These are phyloP conservation scores for Apis cerana DNA, from an alignment of 1,140 invertebrate species.

Conservation along the genomic window DNA sequence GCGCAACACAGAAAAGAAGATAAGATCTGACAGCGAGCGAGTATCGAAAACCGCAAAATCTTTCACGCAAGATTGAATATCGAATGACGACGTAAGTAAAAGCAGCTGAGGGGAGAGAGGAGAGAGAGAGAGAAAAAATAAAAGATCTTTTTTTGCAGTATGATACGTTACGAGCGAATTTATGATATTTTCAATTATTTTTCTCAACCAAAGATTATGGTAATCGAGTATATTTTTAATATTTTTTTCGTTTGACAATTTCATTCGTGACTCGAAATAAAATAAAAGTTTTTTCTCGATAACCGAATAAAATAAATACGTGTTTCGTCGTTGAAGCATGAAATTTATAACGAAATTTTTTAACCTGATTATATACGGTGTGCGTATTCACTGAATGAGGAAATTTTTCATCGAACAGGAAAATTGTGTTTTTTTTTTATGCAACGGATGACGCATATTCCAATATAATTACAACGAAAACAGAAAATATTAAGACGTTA, in stretches of 20 bases:
- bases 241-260: background rate
- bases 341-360: background rate
- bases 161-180: background rate
- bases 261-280: too few relatives aligned
- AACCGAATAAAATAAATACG: background rate
- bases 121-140: background rate
- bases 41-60: conserved; percentile 39
- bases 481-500: background rate
- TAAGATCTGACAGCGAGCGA: conserved; percentile 5
- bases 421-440: background rate
- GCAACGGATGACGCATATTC: conserved; percentile 2
- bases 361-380: background rate
- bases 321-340: background rate
- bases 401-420: conserved; percentile 1
- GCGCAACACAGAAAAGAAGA: background rate
- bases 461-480: background rate
- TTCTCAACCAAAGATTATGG: too few relatives aligned
- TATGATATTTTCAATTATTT: too few relatives aligned
- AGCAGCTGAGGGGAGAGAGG: background rate
- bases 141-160: background rate
- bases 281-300: background rate
- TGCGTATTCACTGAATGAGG: too few relatives aligned
- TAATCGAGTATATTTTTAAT: background rate
- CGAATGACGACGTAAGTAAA: conserved; percentile 38
- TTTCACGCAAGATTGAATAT: conserved; percentile 54